phyloP scores from a whole-genome alignment of 1,140 invertebrate genomes.

The Penaeus chinensis region DNA sequence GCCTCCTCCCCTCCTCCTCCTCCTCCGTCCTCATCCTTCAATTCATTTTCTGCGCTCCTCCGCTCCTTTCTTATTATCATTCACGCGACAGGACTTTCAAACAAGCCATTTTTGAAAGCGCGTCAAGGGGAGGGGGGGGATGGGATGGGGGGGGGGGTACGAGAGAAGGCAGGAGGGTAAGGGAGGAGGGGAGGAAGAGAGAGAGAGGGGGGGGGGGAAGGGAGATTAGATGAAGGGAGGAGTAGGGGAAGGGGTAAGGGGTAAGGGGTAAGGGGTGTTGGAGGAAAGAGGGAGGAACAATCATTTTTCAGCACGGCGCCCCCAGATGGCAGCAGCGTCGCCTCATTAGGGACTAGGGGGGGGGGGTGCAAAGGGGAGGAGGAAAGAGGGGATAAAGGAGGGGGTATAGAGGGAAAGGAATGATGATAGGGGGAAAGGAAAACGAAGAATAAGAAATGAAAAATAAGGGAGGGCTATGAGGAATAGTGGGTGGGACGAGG shows the following conservation, averaged over 20 bases:
- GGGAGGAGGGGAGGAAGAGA: too few species aligned
- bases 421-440: too few species aligned
- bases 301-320: conserved; percentile 26
- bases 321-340: conserved; percentile 14
- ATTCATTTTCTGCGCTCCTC: neutral
- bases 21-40: neutral
- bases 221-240: conserved; percentile 14
- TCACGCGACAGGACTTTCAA: conserved; percentile 1
- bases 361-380: neutral
- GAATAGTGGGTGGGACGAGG: neutral
- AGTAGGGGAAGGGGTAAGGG: conserved; percentile 10
- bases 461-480: too few species aligned
- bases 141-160: too few species aligned
- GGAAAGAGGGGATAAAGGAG: too few species aligned
- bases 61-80: conserved; percentile 16
- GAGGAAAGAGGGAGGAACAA: neutral
- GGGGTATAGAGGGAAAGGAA: too few species aligned
- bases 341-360: conserved; percentile 18
- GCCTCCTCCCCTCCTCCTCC: neutral
- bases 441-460: too few species aligned
- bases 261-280: conserved; percentile 15
- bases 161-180: too few species aligned
- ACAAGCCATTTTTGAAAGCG: neutral
- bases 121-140: too few species aligned
- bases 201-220: neutral